Conservation (phyloP, 2,888 invertebrate genomes). For the Melangyna quadrimaculata region DNA sequence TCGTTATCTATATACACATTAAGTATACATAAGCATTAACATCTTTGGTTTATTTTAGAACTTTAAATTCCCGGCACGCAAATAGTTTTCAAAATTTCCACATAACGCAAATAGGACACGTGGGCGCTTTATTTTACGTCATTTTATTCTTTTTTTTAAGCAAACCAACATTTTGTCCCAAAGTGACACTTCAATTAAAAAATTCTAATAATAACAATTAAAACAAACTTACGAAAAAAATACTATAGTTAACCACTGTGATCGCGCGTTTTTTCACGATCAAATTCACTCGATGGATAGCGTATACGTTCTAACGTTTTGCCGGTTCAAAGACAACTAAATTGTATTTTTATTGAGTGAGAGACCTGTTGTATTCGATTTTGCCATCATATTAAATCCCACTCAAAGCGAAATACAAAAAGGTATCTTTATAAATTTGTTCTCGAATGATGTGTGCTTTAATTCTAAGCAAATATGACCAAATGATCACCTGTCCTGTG, state of each 20-base stretch:
- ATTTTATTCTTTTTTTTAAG: neutral
- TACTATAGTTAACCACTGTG: slow-evolving; percentile 29
- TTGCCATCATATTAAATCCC: neutral
- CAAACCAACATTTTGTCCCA: neutral
- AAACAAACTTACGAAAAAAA: slow-evolving; percentile 47
- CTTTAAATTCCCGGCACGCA: neutral
- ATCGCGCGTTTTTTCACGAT: slow-evolving; percentile 61
- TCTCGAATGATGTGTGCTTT: neutral
- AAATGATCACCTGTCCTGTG: slow-evolving; percentile 37
- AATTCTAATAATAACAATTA: neutral
- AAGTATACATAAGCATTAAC: neutral
- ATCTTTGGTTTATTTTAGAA: neutral
- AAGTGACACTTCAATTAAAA: neutral
- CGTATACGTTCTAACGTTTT: slow-evolving; percentile 28
- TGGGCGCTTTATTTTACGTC: slow-evolving; percentile 16
- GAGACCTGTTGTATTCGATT: neutral
- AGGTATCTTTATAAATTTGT: neutral
- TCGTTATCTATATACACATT: neutral
- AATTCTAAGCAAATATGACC: neutral
- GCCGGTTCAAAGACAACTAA: slow-evolving; percentile 55
- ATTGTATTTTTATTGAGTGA: neutral
- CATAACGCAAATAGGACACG: slow-evolving; percentile 7
- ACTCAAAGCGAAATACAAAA: slow-evolving; percentile 13
- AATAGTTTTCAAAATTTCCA: neutral
- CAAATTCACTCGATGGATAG: slow-evolving; percentile 13